phyloP scores from a whole-genome alignment of 2,113 vertebrate genomes.

The Perognathus longimembris region DNA sequence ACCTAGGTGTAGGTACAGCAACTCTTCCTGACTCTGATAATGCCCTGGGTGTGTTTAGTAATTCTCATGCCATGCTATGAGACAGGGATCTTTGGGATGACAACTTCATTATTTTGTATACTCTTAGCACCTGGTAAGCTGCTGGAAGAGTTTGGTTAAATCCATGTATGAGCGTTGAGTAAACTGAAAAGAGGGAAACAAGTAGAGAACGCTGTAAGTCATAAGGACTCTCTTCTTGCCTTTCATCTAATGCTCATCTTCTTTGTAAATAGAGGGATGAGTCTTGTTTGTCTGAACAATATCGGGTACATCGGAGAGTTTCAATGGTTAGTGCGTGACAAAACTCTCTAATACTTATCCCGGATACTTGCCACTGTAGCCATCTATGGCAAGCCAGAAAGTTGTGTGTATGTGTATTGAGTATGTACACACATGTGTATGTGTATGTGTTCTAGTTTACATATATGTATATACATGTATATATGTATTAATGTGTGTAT shows the following conservation, averaged over 20 bases:
- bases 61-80: background rate
- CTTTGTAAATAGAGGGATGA: background rate
- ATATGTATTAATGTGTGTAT: background rate
- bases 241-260: background rate
- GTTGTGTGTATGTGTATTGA: background rate
- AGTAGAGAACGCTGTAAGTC: background rate
- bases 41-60: background rate
- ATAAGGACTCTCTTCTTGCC: background rate
- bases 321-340: background rate
- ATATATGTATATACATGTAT: background rate
- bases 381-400: background rate
- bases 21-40: background rate
- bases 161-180: background rate
- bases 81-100: background rate
- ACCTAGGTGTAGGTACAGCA: background rate
- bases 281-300: background rate
- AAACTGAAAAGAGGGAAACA: background rate
- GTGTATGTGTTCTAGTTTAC: background rate
- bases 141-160: background rate
- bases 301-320: background rate
- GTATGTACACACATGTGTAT: too few relatives aligned
- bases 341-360: background rate
- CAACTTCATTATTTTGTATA: background rate
- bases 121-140: background rate
- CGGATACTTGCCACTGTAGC: background rate